These are phyloP conservation scores for Hydrolagus affinis DNA, from an alignment of 2,113 vertebrate genomes.

Conservation along the genomic window DNA sequence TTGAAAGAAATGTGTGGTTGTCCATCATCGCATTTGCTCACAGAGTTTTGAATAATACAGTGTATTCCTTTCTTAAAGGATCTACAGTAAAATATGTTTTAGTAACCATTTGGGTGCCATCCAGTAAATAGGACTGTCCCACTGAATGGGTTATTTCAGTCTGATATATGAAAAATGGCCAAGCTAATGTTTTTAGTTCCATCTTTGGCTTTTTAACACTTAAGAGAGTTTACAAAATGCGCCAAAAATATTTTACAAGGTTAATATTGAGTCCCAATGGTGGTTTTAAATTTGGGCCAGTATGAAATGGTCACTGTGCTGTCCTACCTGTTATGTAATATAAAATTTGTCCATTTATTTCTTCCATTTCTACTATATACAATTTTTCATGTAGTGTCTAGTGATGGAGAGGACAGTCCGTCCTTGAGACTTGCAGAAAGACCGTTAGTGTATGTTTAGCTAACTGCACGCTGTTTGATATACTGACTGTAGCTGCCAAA, in stretches of 20 bases:
- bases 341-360: constrained; percentile 56
- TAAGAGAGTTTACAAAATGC: constrained; percentile 46
- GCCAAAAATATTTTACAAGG: constrained; percentile 47
- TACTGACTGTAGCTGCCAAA: neutral
- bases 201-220: constrained; percentile 46
- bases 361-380: neutral
- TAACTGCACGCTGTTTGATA: neutral
- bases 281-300: constrained; percentile 54
- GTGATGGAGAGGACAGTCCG: constrained; percentile 10
- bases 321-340: constrained; percentile 45
- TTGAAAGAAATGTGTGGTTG: constrained; percentile 39
- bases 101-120: constrained; percentile 54
- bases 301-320: constrained; percentile 49
- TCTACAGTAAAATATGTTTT: constrained; percentile 50
- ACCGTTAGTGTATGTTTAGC: neutral
- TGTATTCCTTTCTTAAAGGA: constrained; percentile 40
- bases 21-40: constrained; percentile 51
- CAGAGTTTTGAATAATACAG: constrained; percentile 39
- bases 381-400: neutral
- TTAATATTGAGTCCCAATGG: constrained; percentile 47
- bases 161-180: constrained; percentile 48
- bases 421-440: constrained; percentile 14
- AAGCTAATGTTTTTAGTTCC: constrained; percentile 53
- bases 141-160: constrained; percentile 51
- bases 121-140: constrained; percentile 53